Evolutionary conservation across 2,888 invertebrate genomes (phyloP), one percentile per base, ranked within the genome.

Genomic region (Sabellastarte sp.): DNA sequence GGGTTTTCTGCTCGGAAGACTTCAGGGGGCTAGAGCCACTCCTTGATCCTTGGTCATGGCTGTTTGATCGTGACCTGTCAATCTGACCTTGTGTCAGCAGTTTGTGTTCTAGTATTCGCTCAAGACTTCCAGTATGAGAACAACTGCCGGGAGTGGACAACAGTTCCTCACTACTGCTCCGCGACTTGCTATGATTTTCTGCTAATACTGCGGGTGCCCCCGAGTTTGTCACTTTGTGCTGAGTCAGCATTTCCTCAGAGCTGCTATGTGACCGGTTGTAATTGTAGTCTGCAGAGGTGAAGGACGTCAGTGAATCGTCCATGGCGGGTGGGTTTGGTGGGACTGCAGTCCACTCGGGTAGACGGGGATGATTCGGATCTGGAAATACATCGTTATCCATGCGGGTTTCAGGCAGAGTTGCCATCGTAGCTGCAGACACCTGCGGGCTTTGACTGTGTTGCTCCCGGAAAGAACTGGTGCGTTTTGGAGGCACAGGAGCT

Each of bases 401-500:
- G 41, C 10, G 10, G 41, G 41, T 41, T 20, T 41, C 41, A 41
- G 41, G 41, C 10, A 41, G 41, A 20, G 10, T 41, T 41, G 41
- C 41, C 10, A 20, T 10, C 41, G 41, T 20, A n/a, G n/a, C n/a
- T n/a, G n/a, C n/a, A n/a, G n/a, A n/a, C n/a, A n/a, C n/a, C n/a
- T n/a, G n/a, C 41, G 41, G 41, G 41, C 10, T 15, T 41, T 41
- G 41, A 41, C 10, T 26, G 29, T 58, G 64, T 52, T 63, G 72
- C 15, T 78, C 78, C 52, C 74, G 76, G 86, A 92, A 93, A 60
- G 93, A 93, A 84, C 91, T 92, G 72, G 96, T 96, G 75, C 96
- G 88, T 85, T 95, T 95, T 33, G 96, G 96, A 66, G 96, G 96
- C 28, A 94, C 92, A 55, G 97, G 97, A 32, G 95, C 95, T 79